A percentile compares a stretch with the other conserved stretches of the same genome.
phyloP scores from a whole-genome alignment of 2,888 invertebrate species.

The Oscheius sp. region DNA sequence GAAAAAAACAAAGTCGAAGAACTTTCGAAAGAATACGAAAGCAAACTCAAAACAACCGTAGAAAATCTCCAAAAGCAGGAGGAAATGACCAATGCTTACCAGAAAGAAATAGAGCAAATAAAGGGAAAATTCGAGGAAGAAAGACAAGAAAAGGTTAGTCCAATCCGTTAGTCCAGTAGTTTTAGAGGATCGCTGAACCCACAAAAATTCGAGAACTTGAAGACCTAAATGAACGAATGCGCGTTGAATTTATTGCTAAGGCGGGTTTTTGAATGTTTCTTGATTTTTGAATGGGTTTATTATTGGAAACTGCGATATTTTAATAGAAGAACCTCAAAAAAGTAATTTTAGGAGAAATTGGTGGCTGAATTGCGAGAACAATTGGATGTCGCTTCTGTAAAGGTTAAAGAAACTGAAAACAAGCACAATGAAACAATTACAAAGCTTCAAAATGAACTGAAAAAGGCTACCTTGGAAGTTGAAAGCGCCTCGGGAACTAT shows the following conservation, averaged over 20 bases:
- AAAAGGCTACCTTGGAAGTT: neutral
- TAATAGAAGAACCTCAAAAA: neutral
- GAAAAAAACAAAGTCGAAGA: slow-evolving; percentile 3
- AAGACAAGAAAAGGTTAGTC: neutral
- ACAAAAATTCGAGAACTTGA: slow-evolving; percentile 43
- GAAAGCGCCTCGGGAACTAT: slow-evolving; percentile 2
- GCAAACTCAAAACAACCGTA: neutral
- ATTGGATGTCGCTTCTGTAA: slow-evolving; percentile 20
- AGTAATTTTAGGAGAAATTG: slow-evolving; percentile 44
- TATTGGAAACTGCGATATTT: neutral
- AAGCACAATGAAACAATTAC: neutral
- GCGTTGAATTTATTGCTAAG: slow-evolving; percentile 54
- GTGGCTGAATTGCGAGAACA: slow-evolving; percentile 39
- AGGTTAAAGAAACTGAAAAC: neutral
- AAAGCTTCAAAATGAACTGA: neutral
- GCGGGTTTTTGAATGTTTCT: slow-evolving; percentile 24
- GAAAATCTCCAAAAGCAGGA: neutral
- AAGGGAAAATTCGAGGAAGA: neutral
- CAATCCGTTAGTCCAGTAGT: slow-evolving; percentile 5
- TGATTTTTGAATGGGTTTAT: neutral
- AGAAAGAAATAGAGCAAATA: neutral
- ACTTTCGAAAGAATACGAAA: neutral
- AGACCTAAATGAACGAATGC: slow-evolving; percentile 51
- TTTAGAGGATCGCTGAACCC: slow-evolving; percentile 12
- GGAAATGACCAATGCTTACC: neutral